Evolutionary conservation across 1,140 invertebrate species (phyloP).

Genomic region (Trichonephila clavipes): DNA sequence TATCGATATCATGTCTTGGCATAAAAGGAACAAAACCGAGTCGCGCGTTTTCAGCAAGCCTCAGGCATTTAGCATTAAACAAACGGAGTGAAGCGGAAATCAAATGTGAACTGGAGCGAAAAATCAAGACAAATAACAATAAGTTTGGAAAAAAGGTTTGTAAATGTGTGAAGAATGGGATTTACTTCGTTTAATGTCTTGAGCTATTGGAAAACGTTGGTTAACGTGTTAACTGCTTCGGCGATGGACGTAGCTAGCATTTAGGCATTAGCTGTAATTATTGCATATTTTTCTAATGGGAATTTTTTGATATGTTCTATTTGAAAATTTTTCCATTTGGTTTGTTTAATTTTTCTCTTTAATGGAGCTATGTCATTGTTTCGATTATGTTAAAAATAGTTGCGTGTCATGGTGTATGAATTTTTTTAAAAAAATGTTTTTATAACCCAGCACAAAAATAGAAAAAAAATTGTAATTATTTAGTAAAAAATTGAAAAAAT

Average conservation of each 20-base stretch:
- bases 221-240: not conserved
- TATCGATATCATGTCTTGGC: not conserved
- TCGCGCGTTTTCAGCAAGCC: not conserved
- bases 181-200: not conserved
- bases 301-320: not conserved
- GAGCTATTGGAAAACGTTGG: not conserved
- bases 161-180: not conserved
- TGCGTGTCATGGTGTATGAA: too few species aligned
- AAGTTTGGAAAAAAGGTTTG: conserved; percentile 3
- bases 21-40: not conserved
- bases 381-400: too few species aligned
- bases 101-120: conserved; percentile 63
- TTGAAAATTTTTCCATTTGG: not conserved
- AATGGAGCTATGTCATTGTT: too few species aligned
- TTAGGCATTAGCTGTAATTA: not conserved
- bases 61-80: not conserved
- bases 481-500: too few species aligned
- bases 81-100: conserved; percentile 54
- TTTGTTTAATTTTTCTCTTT: too few species aligned
- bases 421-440: too few species aligned
- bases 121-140: conserved; percentile 10
- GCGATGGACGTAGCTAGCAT: not conserved
- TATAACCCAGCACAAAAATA: too few species aligned
- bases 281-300: not conserved
- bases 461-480: too few species aligned